A percentile compares a stretch with the other conserved stretches of the same genome.
These are phyloP conservation scores for Coreius guichenoti DNA, from an alignment of 2,797 vertebrate species.

Conservation along the genomic window DNA sequence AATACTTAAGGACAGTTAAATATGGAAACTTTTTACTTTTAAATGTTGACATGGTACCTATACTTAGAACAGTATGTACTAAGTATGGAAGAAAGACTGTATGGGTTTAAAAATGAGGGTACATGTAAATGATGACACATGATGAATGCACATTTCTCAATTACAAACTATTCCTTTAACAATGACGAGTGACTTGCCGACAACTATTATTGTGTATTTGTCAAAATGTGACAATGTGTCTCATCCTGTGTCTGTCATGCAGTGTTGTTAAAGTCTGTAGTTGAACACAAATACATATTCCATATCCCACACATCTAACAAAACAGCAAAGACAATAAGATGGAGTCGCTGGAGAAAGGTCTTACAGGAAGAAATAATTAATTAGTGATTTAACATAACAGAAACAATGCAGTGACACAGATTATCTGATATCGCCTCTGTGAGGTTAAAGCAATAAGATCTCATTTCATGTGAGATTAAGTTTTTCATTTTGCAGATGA, in stretches of 20 bases:
- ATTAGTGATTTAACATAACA: conserved; percentile 52
- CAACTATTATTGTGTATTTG: background rate
- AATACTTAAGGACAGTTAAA: background rate
- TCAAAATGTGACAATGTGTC: conserved; percentile 24
- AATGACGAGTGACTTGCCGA: conserved; percentile 1
- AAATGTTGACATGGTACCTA: background rate
- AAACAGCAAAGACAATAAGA: conserved; percentile 23
- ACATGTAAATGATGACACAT: background rate
- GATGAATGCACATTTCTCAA: background rate
- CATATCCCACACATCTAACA: conserved; percentile 5
- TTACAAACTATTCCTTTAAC: conserved; percentile 4
- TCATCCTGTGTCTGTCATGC: conserved; percentile 3
- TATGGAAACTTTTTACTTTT: background rate
- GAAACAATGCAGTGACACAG: conserved; percentile 45
- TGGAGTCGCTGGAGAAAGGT: conserved; percentile 14
- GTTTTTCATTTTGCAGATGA: conserved; percentile 52
- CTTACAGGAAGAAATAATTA: conserved; percentile 39
- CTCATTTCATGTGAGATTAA: conserved; percentile 54
- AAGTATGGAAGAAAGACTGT: background rate
- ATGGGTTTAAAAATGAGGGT: background rate
- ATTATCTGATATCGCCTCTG: conserved; percentile 40
- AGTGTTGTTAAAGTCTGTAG: background rate
- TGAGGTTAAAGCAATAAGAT: conserved; percentile 45
- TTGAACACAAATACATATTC: background rate
- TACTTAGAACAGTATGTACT: background rate